phyloP scores from a whole-genome alignment of 2,113 vertebrate genomes.

The Suncus etruscus region DNA sequence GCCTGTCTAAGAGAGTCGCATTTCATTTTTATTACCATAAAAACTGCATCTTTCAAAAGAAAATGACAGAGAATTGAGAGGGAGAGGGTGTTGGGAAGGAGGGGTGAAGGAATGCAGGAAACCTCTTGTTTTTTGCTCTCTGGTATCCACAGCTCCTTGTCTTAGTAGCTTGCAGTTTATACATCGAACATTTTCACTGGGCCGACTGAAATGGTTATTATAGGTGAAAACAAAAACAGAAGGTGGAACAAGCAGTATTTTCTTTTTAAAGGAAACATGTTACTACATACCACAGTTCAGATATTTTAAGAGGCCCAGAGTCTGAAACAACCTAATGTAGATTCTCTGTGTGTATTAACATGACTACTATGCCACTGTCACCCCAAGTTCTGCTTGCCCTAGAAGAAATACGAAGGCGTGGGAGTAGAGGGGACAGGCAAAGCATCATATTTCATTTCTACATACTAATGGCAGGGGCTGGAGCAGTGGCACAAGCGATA shows the following conservation, averaged over 20 bases:
- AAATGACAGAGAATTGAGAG: not conserved
- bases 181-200: not conserved
- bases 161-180: not conserved
- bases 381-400: accelerated
- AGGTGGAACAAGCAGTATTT: not conserved
- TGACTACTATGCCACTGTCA: not conserved
- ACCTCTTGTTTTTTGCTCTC: not conserved
- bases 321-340: not conserved
- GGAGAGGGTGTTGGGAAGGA: not conserved
- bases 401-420: not conserved
- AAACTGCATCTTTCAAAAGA: constrained; percentile 64
- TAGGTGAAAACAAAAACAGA: constrained; percentile 31
- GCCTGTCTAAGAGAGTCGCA: constrained; percentile 47
- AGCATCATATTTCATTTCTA: constrained; percentile 48
- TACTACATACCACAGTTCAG: not conserved
- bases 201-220: not conserved
- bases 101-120: constrained; percentile 35
- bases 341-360: not conserved
- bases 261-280: constrained; percentile 27
- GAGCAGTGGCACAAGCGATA: too few relatives aligned
- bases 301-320: not conserved
- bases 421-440: too few relatives aligned
- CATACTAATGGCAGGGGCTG: not conserved
- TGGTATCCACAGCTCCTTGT: not conserved
- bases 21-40: constrained; percentile 70